phyloP scores from a whole-genome alignment of 2,888 invertebrate species.

The Agonopterix arenella region DNA sequence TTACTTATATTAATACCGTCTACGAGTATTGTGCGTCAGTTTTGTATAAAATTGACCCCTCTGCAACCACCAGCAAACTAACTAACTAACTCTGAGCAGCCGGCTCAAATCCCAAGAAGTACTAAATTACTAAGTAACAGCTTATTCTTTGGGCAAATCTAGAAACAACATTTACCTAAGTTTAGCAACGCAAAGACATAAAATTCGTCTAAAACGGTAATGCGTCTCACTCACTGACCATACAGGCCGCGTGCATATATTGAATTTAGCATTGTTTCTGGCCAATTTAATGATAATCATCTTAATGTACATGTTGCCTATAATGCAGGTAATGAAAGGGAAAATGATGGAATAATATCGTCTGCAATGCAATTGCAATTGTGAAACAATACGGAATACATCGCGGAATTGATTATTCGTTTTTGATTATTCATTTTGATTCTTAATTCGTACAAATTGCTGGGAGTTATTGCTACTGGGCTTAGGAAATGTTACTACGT shows the following conservation, averaged over 20 bases:
- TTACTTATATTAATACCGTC: too few relatives aligned
- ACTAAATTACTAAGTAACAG: too few relatives aligned
- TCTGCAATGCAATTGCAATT: conserved; percentile 1
- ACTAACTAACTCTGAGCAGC: too few relatives aligned
- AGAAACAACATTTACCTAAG: too few relatives aligned
- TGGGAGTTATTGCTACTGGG: too few relatives aligned
- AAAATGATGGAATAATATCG: conserved; percentile 19
- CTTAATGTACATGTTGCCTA: conserved; percentile 17
- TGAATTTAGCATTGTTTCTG: conserved; percentile 33
- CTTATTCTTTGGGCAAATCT: too few relatives aligned
- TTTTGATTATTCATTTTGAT: conserved; percentile 1
- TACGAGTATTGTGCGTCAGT: too few relatives aligned
- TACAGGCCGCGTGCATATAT: conserved; percentile 30
- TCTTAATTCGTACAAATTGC: neutral
- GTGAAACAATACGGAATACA: neutral
- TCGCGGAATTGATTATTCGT: neutral
- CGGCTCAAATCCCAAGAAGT: too few relatives aligned
- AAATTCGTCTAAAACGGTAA: conserved; percentile 12
- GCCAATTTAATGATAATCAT: conserved; percentile 36
- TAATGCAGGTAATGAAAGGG: conserved; percentile 28
- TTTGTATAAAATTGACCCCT: too few relatives aligned
- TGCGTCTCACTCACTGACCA: conserved; percentile 36
- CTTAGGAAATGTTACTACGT: too few relatives aligned
- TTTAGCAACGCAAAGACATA: too few relatives aligned
- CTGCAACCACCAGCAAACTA: too few relatives aligned